Conservation (phyloP, 2,113 vertebrate species). For the Coptodon rendalli region DNA sequence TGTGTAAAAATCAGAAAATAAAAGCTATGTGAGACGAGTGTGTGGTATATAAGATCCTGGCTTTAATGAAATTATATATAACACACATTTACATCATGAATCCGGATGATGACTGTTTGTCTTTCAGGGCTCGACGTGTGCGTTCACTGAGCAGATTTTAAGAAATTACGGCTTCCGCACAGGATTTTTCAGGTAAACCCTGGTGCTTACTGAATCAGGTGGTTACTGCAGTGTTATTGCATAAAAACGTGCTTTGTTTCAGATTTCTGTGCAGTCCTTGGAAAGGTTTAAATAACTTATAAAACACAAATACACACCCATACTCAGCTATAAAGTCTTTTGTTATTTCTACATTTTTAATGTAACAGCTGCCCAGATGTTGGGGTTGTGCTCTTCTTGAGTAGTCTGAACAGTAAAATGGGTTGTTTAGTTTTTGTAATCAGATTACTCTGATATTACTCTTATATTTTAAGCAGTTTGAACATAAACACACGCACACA, state of each 20-base stretch:
- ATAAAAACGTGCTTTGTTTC: background rate
- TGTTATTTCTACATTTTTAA: background rate
- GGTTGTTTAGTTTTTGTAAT: background rate
- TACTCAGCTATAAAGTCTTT: background rate
- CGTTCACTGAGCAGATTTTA: slow-evolving; percentile 87
- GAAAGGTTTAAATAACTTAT: background rate
- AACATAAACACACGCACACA: background rate
- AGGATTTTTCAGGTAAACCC: slow-evolving; percentile 88
- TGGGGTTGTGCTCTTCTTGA: background rate
- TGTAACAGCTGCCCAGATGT: background rate
- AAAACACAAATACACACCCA: background rate
- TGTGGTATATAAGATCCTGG: background rate
- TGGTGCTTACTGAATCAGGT: background rate
- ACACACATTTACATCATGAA: background rate
- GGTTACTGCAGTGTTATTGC: background rate
- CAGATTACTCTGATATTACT: background rate
- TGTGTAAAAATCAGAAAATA: background rate
- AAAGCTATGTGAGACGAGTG: background rate
- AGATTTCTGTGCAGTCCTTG: background rate
- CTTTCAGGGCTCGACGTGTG: slow-evolving; percentile 86
- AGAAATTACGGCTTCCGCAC: slow-evolving; percentile 86
- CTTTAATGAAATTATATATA: background rate
- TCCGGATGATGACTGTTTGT: background rate
- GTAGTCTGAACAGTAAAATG: background rate
- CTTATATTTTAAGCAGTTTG: background rate